Evolutionary conservation across 2,797 vertebrate genomes (phyloP), one percentile per base, ranked within the genome.

Genomic region (Anas acuta): DNA sequence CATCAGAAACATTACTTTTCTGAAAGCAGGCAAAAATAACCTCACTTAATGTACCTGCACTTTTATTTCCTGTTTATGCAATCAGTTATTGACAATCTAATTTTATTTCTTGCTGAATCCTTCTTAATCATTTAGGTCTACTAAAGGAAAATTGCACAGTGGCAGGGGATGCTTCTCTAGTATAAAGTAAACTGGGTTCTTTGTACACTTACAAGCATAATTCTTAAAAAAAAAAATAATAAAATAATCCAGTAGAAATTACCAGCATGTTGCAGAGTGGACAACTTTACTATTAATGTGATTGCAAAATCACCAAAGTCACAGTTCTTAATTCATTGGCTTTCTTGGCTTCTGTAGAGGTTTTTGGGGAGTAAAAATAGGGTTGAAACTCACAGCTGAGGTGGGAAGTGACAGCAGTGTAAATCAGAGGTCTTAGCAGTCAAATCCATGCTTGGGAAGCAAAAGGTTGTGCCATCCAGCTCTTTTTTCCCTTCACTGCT

Each of bases 1-100:
- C 61, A 69, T 45, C 3, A 1, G 57, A 67, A 87, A 33, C 17
- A 43, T 69, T 84, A 41, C 56, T 84, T 95, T 90, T 77, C 83
- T 75, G 92, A 91, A 90, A 87, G 41, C 26, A 84, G 39, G 25
- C 18, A 91, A 94, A 91, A 93, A 87, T 66, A 83, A 60, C 65
- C 16, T 61, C 65, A 43, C 17, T 72, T 72, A 84, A 54, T 41
- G 8, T 73, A 62, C 92, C 84, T 74, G 8, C 37, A 76, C 61
- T 82, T 94, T 80, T 88, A 80, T 91, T 84, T 90, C 61, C 28
- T 82, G 22, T 64, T 92, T 74, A 86, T 87, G 10, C 90, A 89
- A 84, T 79, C 56, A 57, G 11, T 91, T 92, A 64, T 65, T 64
- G 86, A 74, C 64, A 74, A 58, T 79, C 23, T 80, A 45, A 93